Conservation (phyloP, 2,888 invertebrate species). For the Ochropleura plecta region DNA sequence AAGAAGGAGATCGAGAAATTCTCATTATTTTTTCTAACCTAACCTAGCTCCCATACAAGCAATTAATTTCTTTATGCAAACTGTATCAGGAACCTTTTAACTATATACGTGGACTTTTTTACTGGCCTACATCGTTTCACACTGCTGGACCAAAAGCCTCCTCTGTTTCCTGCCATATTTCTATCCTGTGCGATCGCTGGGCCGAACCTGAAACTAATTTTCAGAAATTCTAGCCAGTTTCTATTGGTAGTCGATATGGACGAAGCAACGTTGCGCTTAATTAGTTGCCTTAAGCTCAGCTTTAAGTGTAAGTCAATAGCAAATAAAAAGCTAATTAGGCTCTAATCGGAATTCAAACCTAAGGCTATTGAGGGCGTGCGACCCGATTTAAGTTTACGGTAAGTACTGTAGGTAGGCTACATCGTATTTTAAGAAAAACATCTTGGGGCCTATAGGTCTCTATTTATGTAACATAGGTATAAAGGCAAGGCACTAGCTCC, state of each 20-base stretch:
- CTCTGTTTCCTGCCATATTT: too few species aligned
- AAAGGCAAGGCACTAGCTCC: too few species aligned
- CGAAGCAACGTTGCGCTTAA: constrained; percentile 37
- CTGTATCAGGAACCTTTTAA: background rate
- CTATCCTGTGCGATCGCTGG: too few species aligned
- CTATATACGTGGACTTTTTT: background rate
- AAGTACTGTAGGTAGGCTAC: background rate
- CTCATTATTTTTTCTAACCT: background rate
- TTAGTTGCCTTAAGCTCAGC: constrained; percentile 44
- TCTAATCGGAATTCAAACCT: constrained; percentile 49
- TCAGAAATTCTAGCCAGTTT: background rate
- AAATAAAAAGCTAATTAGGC: constrained; percentile 59
- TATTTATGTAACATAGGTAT: background rate
- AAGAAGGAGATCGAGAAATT: background rate
- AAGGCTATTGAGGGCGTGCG: constrained; percentile 44
- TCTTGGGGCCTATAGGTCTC: background rate
- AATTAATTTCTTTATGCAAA: background rate
- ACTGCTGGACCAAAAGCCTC: too few species aligned
- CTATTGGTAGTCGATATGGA: constrained; percentile 27
- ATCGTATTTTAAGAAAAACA: constrained; percentile 28
- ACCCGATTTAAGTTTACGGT: constrained; percentile 36
- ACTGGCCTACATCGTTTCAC: too few species aligned
- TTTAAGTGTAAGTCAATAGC: constrained; percentile 58
- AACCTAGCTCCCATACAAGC: too few species aligned
- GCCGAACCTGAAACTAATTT: background rate